phyloP scores from a whole-genome alignment of 2,797 vertebrate genomes.

The Arrhamphus sclerolepis region DNA sequence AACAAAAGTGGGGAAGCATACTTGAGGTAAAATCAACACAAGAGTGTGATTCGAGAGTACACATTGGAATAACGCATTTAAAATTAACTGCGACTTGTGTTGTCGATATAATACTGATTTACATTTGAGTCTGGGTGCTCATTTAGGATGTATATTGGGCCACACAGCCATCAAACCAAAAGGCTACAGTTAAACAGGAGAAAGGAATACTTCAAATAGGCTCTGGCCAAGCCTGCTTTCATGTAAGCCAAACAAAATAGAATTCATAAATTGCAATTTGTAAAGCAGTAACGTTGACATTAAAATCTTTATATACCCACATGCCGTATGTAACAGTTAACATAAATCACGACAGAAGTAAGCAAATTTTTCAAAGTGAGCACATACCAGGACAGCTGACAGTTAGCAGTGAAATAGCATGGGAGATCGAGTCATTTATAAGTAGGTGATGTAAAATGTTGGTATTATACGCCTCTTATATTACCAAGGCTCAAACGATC shows the following conservation, averaged over 20 bases:
- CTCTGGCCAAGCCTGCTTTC: constrained; percentile 7
- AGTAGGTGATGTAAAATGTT: constrained; percentile 33
- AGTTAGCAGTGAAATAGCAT: too few species aligned
- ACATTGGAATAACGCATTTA: constrained; percentile 22
- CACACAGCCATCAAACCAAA: constrained; percentile 47
- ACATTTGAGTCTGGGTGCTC: constrained; percentile 28
- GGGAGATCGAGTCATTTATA: constrained; percentile 7
- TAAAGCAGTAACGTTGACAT: constrained; percentile 52
- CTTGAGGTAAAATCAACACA: constrained; percentile 14
- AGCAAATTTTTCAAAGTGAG: constrained; percentile 45
- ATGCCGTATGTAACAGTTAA: constrained; percentile 9
- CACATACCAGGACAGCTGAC: neutral
- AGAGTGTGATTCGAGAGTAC: constrained; percentile 5
- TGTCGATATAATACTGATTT: constrained; percentile 52
- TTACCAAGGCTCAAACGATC: constrained; percentile 41
- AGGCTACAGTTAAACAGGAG: constrained; percentile 25
- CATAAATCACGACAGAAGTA: constrained; percentile 16
- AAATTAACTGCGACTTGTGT: constrained; percentile 9
- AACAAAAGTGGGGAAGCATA: constrained; percentile 24
- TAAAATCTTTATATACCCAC: constrained; percentile 18
- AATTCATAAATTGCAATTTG: constrained; percentile 39
- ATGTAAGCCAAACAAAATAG: constrained; percentile 31
- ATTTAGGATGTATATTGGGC: constrained; percentile 12
- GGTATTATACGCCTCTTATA: constrained; percentile 39
- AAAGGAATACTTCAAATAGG: constrained; percentile 27